Base-by-base conservation (phyloP, 2,888 invertebrate species). In the Psylliodes chrysocephalus region DNA sequence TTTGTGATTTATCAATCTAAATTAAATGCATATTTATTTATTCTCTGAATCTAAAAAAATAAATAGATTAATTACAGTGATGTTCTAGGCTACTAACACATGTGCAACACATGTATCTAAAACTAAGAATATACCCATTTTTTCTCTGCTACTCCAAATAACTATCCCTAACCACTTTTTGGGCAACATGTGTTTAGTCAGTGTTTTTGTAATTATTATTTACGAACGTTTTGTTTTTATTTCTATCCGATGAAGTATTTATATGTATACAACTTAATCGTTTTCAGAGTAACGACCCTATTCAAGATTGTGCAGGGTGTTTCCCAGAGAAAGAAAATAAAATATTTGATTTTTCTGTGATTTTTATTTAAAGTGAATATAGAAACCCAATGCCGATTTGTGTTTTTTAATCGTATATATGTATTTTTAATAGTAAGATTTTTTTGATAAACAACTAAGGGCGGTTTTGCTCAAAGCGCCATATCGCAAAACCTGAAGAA, bases 31-130 rank as follows among this genome's bases (percentile, higher is more conserved):
- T 25, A 25, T 22, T 38, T 19, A n/a, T n/a, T n/a, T 22, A 38
- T 40, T 40, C 15, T 54, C 10, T 40, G 42, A 22, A 22, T 53
- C 12, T 35, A 7, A 38, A 53, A 53, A 35, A 30, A 18, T 18
- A 52, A 54, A 42, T 42, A 40, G 38, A 54, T 54, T 19, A 19
- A 54, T 54, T 54, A 54, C 40, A 42, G 38, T 42, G 42, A 54
- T 22, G 17, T 53, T 40, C 12, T n/a, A 38, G 30, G 10, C n/a
- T 35, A 8, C 35, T 15, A 10, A 54, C 54, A 54, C 28, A 42
- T 54, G 54, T 54, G 15, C 22, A 28, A 40, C 40, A 42, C 15
- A 40, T 54, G 54, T 22, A 38, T 12, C n/a, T 52, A 14, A 42
- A 18, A 15, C 14, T 40, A 40, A 40, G 5, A n/a, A n/a, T n/a